Base-by-base conservation (phyloP, 2,113 vertebrate species). In the Phalacrocorax pelagicus region DNA sequence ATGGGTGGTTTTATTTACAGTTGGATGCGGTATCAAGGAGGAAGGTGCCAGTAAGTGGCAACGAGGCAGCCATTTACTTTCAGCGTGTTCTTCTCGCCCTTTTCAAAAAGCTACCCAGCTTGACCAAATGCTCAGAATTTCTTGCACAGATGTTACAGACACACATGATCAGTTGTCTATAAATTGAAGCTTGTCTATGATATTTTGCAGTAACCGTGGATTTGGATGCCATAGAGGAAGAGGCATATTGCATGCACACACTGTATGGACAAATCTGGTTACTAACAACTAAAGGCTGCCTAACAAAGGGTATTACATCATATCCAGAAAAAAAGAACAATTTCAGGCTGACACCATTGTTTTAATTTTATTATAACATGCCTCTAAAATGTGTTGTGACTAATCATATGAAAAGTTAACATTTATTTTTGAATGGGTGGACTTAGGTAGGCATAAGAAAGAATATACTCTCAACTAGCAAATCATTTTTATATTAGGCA, bases 401-500 rank as follows among this genome's bases (percentile, higher is more conserved):
- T 82, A 92, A 83, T 88, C 59, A 92, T 83, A 93, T 95, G 79
- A 81, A 92, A 97, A 97, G 89, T 92, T 97, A 97, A 86, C 92
- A 87, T 97, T 96, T 98, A 77, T 90, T 96, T 98, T 97, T 96
- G 82, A 97, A 91, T 82, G 91, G 89, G 62, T 97, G 70, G 80
- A 73, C 91, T 86, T 95, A 77, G 66, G 66, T 88, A 94, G 57
- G 18, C 34, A 81, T 83, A 86, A 90, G 80, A 95, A 96, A 95
- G 89, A 86, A 67, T 73, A 55, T 44, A 86, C 51, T 65, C 55
- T 97, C 84, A 81, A 62, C 61, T 77, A 92, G 73, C 58, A 96
- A 97, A 95, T 96, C 88, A 90, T 67, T 97, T 98, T 98, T 96
- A 81, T 92, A 91, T 96, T 96, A 97, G 90, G 66, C 52, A 85